Base-by-base conservation (phyloP, 2,888 invertebrate species). In the Coenonympha glycerion region DNA sequence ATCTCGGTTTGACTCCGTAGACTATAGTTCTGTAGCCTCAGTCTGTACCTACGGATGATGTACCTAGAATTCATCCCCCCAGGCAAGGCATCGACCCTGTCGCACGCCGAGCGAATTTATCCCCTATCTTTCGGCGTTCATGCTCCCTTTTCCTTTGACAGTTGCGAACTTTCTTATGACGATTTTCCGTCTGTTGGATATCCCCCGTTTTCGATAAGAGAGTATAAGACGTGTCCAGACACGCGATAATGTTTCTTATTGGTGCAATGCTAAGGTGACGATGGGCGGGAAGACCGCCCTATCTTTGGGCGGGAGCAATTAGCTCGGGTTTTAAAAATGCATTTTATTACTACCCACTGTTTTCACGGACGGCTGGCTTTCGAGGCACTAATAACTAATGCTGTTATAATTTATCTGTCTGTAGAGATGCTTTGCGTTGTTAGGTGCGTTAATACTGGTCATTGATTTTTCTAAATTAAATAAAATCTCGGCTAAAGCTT, bases 251-350 rank as follows among this genome's bases (percentile, higher is more conserved):
- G 69, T 65, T 52, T 65, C 71, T 73, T 84, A 79, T 77, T 69
- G 68, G 58, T 49, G 59, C 54, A 6, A 57, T 36, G 39, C 65
- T 52, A 56, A 42, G 63, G 64, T 60, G 55, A 57, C 59, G 66
- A 63, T 68, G 75, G 76, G 77, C 75, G 77, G 80, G 72, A 69
- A 71, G 68, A 60, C 74, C 78, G 78, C 79, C 79, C 76, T 71
- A 63, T 65, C 68, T 66, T 45, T 74, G 82, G 82, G 82, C 81
- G 80, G 82, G 73, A 69, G 82, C 79, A 83, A 84, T 84, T 84
- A 84, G 73, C 65, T 66, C 65, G 56, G 50, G 53, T 65, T 79
- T 79, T 76, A 71, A 78, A 79, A 81, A 75, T 77, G 69, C 71
- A 73, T 71, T 71, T 71, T 45, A 69, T 73, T 73, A 73, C 73